A percentile compares a stretch with the other conserved stretches of the same genome.
These are phyloP conservation scores for Patiria pectinifera DNA, from an alignment of 53 echinoderm and acorn worm species.

Conservation along the genomic window DNA sequence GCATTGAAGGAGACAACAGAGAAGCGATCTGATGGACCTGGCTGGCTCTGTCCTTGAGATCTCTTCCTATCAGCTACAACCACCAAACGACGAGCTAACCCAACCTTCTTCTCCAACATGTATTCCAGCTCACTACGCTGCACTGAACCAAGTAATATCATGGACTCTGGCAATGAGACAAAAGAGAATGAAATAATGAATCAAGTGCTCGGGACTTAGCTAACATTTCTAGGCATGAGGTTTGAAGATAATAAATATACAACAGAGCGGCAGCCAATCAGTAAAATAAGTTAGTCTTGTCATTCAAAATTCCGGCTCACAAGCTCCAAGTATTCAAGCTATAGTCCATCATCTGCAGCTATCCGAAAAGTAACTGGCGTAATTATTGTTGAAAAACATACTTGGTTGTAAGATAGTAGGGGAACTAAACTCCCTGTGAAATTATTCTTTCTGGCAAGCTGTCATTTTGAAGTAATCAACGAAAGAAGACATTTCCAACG, in stretches of 20 bases:
- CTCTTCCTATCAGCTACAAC: constrained; percentile 75
- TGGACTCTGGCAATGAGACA: constrained; percentile 75
- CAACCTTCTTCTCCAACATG: constrained; percentile 89
- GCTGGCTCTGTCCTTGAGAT: constrained; percentile 51
- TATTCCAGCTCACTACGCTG: constrained; percentile 88
- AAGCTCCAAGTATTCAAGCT: no score
- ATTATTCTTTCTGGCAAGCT: no score
- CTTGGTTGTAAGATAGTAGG: no score
- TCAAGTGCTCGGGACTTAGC: neutral
- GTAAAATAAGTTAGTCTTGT: no score
- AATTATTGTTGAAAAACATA: no score
- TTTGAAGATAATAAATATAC: neutral
- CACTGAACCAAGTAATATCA: constrained; percentile 94
- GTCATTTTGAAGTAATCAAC: no score
- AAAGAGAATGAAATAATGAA: neutral
- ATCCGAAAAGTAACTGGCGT: no score
- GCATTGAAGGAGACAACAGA: constrained; percentile 63
- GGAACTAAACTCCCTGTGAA: no score
- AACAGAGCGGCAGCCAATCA: neutral
- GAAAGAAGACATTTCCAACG: no score
- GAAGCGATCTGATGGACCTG: constrained; percentile 45
- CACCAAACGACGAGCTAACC: constrained; percentile 73
- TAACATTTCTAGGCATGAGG: no score
- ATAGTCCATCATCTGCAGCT: no score
- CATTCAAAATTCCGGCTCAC: no score